Evolutionary conservation across 2,113 vertebrate species (phyloP).

Genomic region (Eptatretus burgeri): DNA sequence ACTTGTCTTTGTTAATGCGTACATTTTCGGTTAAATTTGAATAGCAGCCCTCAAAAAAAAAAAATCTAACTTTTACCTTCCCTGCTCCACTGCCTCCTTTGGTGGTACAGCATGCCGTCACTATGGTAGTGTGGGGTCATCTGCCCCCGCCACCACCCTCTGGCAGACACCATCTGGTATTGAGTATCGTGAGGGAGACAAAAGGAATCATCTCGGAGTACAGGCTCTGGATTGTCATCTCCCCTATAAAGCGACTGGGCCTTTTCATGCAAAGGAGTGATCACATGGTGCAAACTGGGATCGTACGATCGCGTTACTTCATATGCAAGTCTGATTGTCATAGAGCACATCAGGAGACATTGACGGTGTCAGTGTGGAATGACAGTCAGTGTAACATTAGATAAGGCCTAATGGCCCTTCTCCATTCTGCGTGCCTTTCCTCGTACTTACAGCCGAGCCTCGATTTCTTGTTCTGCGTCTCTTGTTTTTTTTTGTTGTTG

Average conservation of each 20-base stretch:
- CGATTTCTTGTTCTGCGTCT: neutral
- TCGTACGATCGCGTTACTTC: conserved; percentile 2
- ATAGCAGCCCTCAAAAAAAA: neutral
- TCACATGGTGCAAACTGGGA: neutral
- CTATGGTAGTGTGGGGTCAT: too few species aligned
- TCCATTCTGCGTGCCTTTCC: neutral
- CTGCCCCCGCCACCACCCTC: neutral
- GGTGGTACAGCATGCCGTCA: too few species aligned
- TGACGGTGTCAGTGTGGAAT: conserved; percentile 5
- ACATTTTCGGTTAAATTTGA: too few species aligned
- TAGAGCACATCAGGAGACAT: conserved; percentile 1
- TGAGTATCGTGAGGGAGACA: conserved; percentile 1
- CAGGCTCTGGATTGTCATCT: conserved; percentile 3
- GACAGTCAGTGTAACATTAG: conserved; percentile 1
- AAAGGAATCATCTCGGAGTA: conserved; percentile 5
- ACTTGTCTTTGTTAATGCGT: too few species aligned
- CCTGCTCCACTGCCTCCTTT: neutral
- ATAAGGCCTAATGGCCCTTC: conserved; percentile 1
- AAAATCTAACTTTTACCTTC: neutral
- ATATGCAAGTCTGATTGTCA: conserved; percentile 5
- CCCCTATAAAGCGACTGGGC: neutral
- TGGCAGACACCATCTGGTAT: conserved; percentile 1
- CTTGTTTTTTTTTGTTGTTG: neutral
- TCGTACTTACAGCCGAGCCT: neutral
- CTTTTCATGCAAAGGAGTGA: neutral